phyloP scores from a whole-genome alignment of 2,113 vertebrate species.

The Sphyrna mokarran region DNA sequence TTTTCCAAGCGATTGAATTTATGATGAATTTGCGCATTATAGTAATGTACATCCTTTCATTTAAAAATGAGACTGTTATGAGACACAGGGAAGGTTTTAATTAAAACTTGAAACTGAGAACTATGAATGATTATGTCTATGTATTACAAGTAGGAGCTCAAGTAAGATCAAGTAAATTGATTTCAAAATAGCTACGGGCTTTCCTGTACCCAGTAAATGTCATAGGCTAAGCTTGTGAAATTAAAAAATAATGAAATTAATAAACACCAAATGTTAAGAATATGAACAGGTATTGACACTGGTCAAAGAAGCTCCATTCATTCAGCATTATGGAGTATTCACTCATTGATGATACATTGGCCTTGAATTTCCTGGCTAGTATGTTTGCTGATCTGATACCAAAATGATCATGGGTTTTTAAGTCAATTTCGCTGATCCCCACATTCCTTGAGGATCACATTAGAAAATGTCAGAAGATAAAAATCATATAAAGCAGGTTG shows the following conservation, averaged over 20 bases:
- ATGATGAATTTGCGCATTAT: background rate
- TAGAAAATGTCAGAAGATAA: background rate
- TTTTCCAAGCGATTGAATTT: background rate
- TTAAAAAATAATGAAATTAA: background rate
- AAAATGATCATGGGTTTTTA: background rate
- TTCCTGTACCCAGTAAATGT: background rate
- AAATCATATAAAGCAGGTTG: background rate
- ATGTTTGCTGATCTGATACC: background rate
- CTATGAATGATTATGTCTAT: background rate
- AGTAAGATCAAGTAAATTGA: background rate
- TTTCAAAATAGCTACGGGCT: conserved; percentile 9
- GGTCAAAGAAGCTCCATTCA: conserved; percentile 15
- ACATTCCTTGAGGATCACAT: background rate
- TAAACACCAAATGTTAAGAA: background rate
- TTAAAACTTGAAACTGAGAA: background rate
- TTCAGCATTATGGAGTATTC: background rate
- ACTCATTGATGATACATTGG: background rate
- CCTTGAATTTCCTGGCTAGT: background rate
- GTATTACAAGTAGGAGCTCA: background rate
- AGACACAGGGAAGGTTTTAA: background rate
- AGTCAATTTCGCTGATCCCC: background rate
- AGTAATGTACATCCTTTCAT: background rate
- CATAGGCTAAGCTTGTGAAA: background rate
- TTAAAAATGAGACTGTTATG: background rate
- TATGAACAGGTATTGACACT: background rate